phyloP scores from a whole-genome alignment of 2,113 vertebrate genomes.

The Mirza zaza region DNA sequence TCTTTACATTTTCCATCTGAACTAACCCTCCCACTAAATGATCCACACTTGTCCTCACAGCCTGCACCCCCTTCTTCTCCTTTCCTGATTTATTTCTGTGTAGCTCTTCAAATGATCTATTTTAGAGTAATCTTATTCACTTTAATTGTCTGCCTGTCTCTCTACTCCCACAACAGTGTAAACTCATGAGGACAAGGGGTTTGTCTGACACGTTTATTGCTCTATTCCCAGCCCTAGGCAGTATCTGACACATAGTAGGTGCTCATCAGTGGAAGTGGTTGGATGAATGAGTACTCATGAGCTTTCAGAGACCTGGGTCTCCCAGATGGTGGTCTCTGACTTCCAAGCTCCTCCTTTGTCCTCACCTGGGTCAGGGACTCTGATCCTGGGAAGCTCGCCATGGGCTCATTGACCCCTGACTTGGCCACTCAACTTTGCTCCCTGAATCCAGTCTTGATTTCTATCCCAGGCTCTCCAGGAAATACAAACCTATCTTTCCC shows the following conservation, averaged over 20 bases:
- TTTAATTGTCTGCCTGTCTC: not conserved
- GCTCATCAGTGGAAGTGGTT: not conserved
- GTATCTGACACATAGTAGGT: not conserved
- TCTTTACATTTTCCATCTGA: not conserved
- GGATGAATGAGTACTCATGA: not conserved
- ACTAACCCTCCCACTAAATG: not conserved
- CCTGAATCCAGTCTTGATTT: constrained; percentile 34
- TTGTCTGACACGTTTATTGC: not conserved
- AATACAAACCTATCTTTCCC: constrained; percentile 22
- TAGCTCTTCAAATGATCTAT: not conserved
- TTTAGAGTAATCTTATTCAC: not conserved
- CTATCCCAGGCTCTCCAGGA: constrained; percentile 53
- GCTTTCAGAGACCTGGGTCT: not conserved
- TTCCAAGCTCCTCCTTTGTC: not conserved
- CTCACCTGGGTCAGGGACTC: not conserved
- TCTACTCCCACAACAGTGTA: not conserved
- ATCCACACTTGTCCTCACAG: not conserved
- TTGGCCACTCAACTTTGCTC: constrained; percentile 43
- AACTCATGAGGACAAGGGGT: not conserved
- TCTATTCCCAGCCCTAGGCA: not conserved
- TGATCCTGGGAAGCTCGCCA: not conserved
- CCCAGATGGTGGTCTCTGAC: not conserved
- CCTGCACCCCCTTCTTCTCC: not conserved
- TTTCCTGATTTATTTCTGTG: constrained; percentile 1
- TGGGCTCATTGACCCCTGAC: not conserved